Base-by-base conservation (phyloP, 2,888 invertebrate genomes). In the Mesorhabditis sp. region DNA sequence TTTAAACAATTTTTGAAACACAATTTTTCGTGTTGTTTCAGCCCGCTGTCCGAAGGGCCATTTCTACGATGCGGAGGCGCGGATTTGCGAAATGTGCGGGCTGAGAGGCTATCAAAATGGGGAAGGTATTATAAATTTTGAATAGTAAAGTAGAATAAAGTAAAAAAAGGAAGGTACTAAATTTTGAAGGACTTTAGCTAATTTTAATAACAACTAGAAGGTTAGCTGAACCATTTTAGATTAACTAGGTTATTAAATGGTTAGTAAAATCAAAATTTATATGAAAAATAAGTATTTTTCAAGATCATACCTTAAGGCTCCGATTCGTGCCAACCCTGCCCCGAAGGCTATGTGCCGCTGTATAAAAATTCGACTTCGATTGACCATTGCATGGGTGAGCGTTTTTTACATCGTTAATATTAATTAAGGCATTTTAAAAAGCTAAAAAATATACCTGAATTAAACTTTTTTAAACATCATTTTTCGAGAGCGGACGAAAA, bases 31-130 rank as follows among this genome's bases (percentile, higher is more conserved):
- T 61, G 4, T 42, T n/a, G 2, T 70, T 74, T 45, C 58, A 79
- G 79, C 71, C 42, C 68, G 75, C 4, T 79, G 79, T 42, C 77
- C 76, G 15, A 67, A 76, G 45, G 79, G 79, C 41, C 74, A 75
- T 65, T 78, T 72, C 58, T 76, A 74, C 61, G 79, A 79, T 62
- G 63, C 66, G 4, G 68, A 70, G 3, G 71, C 77, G 6, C 65
- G 70, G 62, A 72, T 75, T 65, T 79, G 79, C 67, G 77, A 76
- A 15, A 73, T 75, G 3, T 79, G 79, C 67, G 76, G 79, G 3
- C 68, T 76, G 0, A 66, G 74, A 5, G 76, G 76, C 6, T 79
- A 73, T 70, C 77, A 77, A 67, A 71, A 74, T 4, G 70, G 67
- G 4, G 67, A n/a, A 43, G 28, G 64, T 68, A 63, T 15, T 28